These are phyloP conservation scores for Peromyscus melanophrys DNA, from an alignment of 2,797 vertebrate species.

Conservation along the genomic window DNA sequence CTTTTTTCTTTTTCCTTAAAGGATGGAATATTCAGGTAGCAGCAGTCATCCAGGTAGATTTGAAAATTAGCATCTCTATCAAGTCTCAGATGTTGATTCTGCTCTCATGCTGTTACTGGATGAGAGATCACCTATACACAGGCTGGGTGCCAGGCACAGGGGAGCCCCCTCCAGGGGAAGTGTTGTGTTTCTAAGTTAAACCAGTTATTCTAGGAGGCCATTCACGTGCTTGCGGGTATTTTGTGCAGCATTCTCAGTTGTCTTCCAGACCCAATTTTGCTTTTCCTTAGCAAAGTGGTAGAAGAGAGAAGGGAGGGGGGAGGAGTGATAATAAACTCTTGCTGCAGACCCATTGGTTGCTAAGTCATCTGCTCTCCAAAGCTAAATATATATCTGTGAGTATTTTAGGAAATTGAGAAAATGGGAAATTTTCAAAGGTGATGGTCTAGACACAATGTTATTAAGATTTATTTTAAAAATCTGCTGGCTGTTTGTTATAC, in stretches of 20 bases:
- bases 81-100: neutral
- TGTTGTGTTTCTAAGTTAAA: constrained; percentile 57
- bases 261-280: neutral
- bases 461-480: constrained; percentile 68
- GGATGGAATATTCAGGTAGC: constrained; percentile 8
- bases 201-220: constrained; percentile 34
- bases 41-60: neutral
- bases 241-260: constrained; percentile 30
- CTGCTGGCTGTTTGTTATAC: constrained; percentile 60
- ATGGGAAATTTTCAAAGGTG: constrained; percentile 66
- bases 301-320: neutral
- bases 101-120: neutral
- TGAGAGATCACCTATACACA: neutral
- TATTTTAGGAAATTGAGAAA: constrained; percentile 68
- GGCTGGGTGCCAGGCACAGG: constrained; percentile 9
- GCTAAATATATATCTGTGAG: constrained; percentile 61
- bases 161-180: neutral
- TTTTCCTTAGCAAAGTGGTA: constrained; percentile 41
- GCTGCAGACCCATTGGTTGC: constrained; percentile 26
- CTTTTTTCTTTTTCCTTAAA: neutral
- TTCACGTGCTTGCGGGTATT: constrained; percentile 2
- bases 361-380: constrained; percentile 24
- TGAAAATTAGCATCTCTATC: constrained; percentile 18
- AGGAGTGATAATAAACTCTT: constrained; percentile 29
- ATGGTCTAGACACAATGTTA: constrained; percentile 69